Base-by-base conservation (phyloP, 2,888 invertebrate genomes). In the Poecilobothrus nobilitatus region DNA sequence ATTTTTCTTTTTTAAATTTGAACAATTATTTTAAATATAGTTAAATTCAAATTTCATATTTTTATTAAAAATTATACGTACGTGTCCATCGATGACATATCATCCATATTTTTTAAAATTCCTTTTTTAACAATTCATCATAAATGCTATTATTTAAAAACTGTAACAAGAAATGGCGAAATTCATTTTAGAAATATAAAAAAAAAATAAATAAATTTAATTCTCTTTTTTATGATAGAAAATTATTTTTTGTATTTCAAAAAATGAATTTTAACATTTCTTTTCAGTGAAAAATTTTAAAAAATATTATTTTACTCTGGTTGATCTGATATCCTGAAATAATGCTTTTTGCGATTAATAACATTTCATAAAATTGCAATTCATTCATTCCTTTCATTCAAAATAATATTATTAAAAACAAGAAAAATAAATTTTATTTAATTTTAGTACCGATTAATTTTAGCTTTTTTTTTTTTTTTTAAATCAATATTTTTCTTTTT, bases 261-360 rank as follows among this genome's bases (percentile, higher is more conserved):
- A 22, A 63, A 63, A 63, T 63, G 37, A 65, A 65, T 65, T 65
- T 66, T 12, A 44, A 22, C 63, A 63, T 22, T 22, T 63, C 63
- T 63, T 22, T 63, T 63, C 22, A 20, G n/a, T 62, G 15, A 33
- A 65, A 27, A 37, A 37, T 65, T 63, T 27, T 68, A 66, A 68
- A 37, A 69, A 66, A 72, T 73, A 71, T 70, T 72, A 71, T 72
- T 71, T 72, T 27, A 27, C 3, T 70, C 73, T 72, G 73, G 74
- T 74, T 73, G 73, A 70, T 70, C 15, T 68, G 64, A 68, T 72
- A 71, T 73, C 76, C 76, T 76, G 75, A 75, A 76, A 76, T 75
- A 76, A 76, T 75, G 75, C 75, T 75, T 72, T 70, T 74, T 75
- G 74, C 74, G 75, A 76, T 76, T 76, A 76, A 76, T 76, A 75